Conservation (phyloP, 2,888 invertebrate species). For the Teinopalpus imperialis region DNA sequence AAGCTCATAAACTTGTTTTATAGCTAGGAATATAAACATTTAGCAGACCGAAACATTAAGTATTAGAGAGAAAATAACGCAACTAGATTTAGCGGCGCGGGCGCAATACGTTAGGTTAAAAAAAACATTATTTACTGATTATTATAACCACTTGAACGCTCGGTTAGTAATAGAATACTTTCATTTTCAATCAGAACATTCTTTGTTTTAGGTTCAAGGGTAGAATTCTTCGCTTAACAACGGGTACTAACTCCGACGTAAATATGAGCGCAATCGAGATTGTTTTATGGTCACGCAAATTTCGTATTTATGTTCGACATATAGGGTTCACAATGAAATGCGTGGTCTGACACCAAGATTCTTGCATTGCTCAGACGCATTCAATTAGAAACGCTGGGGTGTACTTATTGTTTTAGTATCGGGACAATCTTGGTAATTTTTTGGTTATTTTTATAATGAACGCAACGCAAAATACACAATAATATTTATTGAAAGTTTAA, state of each 20-base stretch:
- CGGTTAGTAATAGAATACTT: slow-evolving; percentile 47
- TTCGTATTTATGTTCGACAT: not conserved
- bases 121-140: too few species aligned
- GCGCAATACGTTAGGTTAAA: too few species aligned
- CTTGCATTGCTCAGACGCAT: slow-evolving; percentile 15
- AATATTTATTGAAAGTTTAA: too few species aligned
- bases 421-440: not conserved
- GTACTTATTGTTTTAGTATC: not conserved
- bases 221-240: slow-evolving; percentile 39
- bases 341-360: slow-evolving; percentile 1
- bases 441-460: not conserved
- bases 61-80: too few species aligned
- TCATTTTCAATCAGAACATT: slow-evolving; percentile 52
- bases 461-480: too few species aligned
- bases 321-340: not conserved
- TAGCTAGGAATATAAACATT: too few species aligned
- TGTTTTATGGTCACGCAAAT: not conserved
- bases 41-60: too few species aligned
- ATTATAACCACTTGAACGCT: too few species aligned
- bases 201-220: slow-evolving; percentile 69
- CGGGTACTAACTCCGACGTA: slow-evolving; percentile 29
- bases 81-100: too few species aligned
- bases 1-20: too few species aligned
- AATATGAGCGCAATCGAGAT: slow-evolving; percentile 23
- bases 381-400: slow-evolving; percentile 17